Base-by-base conservation (phyloP, 92 coral and sea anemone species). In the Porites cylindrica region DNA sequence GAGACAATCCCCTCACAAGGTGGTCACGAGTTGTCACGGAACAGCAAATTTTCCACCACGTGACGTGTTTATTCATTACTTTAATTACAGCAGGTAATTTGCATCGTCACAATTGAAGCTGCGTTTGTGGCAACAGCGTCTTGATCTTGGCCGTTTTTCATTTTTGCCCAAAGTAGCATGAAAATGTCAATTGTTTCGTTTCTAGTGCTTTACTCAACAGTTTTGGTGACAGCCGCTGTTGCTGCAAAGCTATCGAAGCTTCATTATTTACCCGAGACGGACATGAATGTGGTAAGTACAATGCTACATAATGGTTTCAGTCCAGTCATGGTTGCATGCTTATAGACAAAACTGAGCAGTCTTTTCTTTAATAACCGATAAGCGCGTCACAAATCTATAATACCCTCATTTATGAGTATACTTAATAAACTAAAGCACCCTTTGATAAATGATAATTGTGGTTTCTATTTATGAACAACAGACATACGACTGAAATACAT, bases 241-340 rank as follows among this genome's bases (percentile, higher is more conserved):
- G 70, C 60, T 56, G 66, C 32, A 12, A 13, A 53, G 18, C 59
- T 43, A 10, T 29, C 6, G 9, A 19, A 3, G 9, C 70, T 10
- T 16, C 78, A 58, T 4, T 26, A 70, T 71, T 71, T 71, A 43
- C 85, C 85, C 12, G 85, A 81, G 75, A 19, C 29, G 0, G 51
- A 81, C 68, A 81, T 81, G 85, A 81, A 81, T 20, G 85, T 81
- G 85, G 85, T 81, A 70, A 68, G 85, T 81, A 8, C n/a, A n/a
- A n/a, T n/a, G n/a, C n/a, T n/a, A n/a, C 5, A 2, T 38, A 38
- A 38, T 56, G 61, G 8, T 10, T 54, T 56, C 13, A 56, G 61
- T 8, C 11, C 61, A 10, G 61, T 38, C 47, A 38, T 38, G 5
- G 47, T 38, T 38, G 47, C 47, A 38, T 38, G 32, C 32, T 29